A percentile compares a stretch with the other conserved stretches of the same genome.
These are phyloP conservation scores for Clavelina lepadiformis DNA, from an alignment of 23 tunicate species.

Conservation along the genomic window DNA sequence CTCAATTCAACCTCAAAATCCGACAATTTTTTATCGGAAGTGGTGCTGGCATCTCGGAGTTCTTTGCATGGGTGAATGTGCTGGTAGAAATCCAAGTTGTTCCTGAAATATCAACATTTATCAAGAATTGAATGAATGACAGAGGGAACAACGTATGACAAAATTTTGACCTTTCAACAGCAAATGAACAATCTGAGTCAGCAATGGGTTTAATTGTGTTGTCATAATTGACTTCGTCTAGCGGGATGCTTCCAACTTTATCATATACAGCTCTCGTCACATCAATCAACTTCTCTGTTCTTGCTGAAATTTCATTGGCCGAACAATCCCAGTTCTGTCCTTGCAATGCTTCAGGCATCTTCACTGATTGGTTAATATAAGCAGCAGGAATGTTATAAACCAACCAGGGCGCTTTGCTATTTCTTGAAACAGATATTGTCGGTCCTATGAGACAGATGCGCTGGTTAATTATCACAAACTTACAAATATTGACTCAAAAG, in stretches of 20 bases:
- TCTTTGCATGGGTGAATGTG: slow-evolving; percentile 70
- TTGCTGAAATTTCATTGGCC: slow-evolving; percentile 38
- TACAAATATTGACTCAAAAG: too few relatives aligned
- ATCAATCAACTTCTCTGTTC: slow-evolving; percentile 48
- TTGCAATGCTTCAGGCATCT: slow-evolving; percentile 1
- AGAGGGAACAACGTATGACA: too few relatives aligned
- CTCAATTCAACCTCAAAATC: slow-evolving; percentile 80
- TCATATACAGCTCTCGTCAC: slow-evolving; percentile 40
- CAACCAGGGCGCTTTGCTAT: too few relatives aligned
- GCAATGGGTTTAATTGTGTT: slow-evolving; percentile 51
- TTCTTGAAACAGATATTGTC: too few relatives aligned
- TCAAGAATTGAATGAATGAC: background rate
- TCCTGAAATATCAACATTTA: slow-evolving; percentile 13
- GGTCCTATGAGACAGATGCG: too few relatives aligned
- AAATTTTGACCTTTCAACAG: slow-evolving; percentile 34
- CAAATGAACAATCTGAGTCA: slow-evolving; percentile 28
- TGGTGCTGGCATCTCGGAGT: slow-evolving; percentile 86
- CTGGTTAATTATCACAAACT: too few relatives aligned
- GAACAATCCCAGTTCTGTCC: slow-evolving; percentile 40
- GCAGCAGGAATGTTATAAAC: too few relatives aligned
- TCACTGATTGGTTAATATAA: too few relatives aligned
- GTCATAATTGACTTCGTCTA: slow-evolving; percentile 32
- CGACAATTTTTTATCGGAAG: slow-evolving; percentile 59
- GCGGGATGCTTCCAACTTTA: slow-evolving; percentile 28
- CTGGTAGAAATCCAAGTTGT: slow-evolving; percentile 78